phyloP scores from a whole-genome alignment of 1,140 invertebrate genomes.

The Pantala flavescens region DNA sequence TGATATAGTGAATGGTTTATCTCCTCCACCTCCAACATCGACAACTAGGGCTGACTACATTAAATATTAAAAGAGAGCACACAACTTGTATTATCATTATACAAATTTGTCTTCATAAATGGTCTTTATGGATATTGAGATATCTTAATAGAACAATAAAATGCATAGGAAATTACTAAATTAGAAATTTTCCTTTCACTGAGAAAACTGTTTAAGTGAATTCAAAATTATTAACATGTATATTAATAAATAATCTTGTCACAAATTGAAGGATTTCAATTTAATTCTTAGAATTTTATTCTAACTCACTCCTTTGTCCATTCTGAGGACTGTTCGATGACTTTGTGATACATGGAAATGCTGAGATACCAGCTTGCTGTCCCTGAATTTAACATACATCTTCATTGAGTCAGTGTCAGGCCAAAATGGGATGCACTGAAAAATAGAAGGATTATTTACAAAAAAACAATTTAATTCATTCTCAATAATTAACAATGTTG shows the following conservation, averaged over 20 bases:
- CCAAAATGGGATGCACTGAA: constrained; percentile 61
- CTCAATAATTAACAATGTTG: not conserved
- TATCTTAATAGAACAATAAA: not conserved
- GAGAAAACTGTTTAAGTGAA: too few species aligned
- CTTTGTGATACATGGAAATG: constrained; percentile 58
- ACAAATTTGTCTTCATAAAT: not conserved
- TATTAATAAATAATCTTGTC: too few species aligned
- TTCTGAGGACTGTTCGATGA: constrained; percentile 62
- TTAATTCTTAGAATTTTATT: too few species aligned
- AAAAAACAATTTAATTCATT: not conserved
- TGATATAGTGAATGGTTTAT: constrained; percentile 56
- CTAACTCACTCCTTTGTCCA: constrained; percentile 66
- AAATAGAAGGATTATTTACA: constrained; percentile 19
- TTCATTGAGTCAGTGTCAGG: constrained; percentile 68
- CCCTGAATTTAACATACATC: constrained; percentile 67
- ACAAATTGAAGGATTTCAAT: too few species aligned
- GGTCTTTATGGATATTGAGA: not conserved
- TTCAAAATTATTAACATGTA: too few species aligned
- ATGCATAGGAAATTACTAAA: too few species aligned
- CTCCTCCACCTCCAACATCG: constrained; percentile 57
- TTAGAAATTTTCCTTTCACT: too few species aligned
- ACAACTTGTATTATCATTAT: not conserved
- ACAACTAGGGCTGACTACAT: constrained; percentile 61
- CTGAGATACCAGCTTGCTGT: constrained; percentile 64
- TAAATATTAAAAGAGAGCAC: constrained; percentile 20